Base-by-base conservation (phyloP, 2,888 invertebrate genomes). In the Apamea monoglypha region DNA sequence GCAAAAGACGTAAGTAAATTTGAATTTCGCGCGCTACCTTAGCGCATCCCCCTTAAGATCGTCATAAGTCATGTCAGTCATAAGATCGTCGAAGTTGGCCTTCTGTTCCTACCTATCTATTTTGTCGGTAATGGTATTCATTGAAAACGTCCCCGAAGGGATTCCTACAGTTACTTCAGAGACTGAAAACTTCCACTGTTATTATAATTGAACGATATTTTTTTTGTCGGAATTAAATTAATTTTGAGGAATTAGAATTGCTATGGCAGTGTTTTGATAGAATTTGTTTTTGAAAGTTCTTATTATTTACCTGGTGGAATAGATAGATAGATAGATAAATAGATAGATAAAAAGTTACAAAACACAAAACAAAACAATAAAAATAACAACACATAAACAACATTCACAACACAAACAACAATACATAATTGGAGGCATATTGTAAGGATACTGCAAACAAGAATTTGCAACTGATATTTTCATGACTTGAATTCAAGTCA, bases 191-290 rank as follows among this genome's bases (percentile, higher is more conserved):
- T 80, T 72, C 87, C 70, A 76, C 76, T 75, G 87, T 80, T 85
- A 85, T 85, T 85, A 85, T 85, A 85, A 85, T 85, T 80, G 76
- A 87, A 74, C 81, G 74, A 56, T 84, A 7, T 85, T 84, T 82
- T 78, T 78, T 84, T 78, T 84, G 29, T 68, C 53, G 63, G 61
- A 87, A 84, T 81, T 75, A 68, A 74, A 84, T 80, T 84, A 84
- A 87, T 77, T 75, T 80, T 87, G 67, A 76, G 59, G 70, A 78
- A 86, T 74, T 73, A 71, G 44, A 61, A 84, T 82, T 73, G 8
- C 29, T 50, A 44, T 25, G 44, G 36, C 36, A 67, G 59, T 71
- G 53, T 78, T 82, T 80, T 44, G 50, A 47, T 53, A 25, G 29
- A 70, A 80, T 73, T 80, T 16, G 18, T 32, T 68, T 79, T 61